Conservation (phyloP, 2,888 invertebrate genomes). For the Thera obeliscata region DNA sequence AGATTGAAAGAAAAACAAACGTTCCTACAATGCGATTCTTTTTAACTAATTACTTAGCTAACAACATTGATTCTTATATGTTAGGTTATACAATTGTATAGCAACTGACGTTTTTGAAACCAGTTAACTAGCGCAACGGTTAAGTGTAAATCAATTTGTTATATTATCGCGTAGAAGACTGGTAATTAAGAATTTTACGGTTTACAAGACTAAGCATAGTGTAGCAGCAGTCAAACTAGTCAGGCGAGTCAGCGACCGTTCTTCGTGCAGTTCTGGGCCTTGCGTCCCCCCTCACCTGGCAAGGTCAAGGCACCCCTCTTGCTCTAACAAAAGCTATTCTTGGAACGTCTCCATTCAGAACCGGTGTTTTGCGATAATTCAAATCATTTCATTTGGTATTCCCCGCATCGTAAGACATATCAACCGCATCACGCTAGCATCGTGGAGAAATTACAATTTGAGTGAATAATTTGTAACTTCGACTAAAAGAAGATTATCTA, state of each 20-base stretch:
- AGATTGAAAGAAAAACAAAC: too few species aligned
- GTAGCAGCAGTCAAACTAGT: constrained; percentile 65
- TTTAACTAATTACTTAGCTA: too few species aligned
- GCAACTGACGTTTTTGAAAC: constrained; percentile 30
- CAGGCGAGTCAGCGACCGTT: constrained; percentile 72
- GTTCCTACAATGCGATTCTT: too few species aligned
- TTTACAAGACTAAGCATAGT: constrained; percentile 40
- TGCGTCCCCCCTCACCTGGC: constrained; percentile 61
- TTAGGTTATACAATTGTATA: too few species aligned
- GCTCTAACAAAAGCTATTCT: constrained; percentile 60
- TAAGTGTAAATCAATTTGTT: constrained; percentile 23
- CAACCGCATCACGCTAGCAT: too few species aligned
- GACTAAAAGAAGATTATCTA: too few species aligned
- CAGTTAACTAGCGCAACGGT: constrained; percentile 11
- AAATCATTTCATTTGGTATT: constrained; percentile 38
- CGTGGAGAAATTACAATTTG: too few species aligned
- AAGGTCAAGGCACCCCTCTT: constrained; percentile 74
- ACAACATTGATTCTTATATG: too few species aligned
- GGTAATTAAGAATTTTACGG: constrained; percentile 22
- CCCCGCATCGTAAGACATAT: constrained; percentile 15
- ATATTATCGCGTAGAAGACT: constrained; percentile 11
- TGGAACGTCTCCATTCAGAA: constrained; percentile 56
- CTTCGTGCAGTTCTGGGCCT: constrained; percentile 52
- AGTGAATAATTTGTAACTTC: too few species aligned
- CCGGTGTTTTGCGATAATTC: constrained; percentile 36